These are phyloP conservation scores for Antheraea pernyi DNA, from an alignment of 1,140 invertebrate genomes.

Conservation along the genomic window DNA sequence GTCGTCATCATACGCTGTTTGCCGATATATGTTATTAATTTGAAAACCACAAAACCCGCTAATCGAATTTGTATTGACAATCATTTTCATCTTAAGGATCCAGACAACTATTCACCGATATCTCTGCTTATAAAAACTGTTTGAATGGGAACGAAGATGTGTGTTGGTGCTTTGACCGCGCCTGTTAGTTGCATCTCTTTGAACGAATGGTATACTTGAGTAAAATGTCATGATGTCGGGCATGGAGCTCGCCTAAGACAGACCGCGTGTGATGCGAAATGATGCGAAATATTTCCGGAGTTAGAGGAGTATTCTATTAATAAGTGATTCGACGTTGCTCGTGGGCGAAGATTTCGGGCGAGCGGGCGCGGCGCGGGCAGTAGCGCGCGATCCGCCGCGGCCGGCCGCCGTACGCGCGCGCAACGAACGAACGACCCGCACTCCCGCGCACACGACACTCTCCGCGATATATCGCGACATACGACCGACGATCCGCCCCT, in stretches of 20 bases:
- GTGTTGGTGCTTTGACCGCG: no score
- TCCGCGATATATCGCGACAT: slow-evolving; percentile 49
- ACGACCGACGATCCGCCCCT: slow-evolving; percentile 51
- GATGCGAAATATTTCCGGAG: slow-evolving; percentile 78
- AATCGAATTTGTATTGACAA: background rate
- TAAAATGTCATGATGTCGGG: background rate
- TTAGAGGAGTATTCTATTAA: slow-evolving; percentile 76
- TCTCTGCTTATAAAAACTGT: no score
- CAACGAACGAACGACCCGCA: slow-evolving; percentile 76
- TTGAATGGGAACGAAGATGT: no score
- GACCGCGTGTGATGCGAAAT: slow-evolving; percentile 69
- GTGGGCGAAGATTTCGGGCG: slow-evolving; percentile 74
- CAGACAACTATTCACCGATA: no score
- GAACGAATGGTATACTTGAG: background rate
- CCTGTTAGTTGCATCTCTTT: background rate
- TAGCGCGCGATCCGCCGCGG: slow-evolving; percentile 74
- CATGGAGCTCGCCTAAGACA: background rate
- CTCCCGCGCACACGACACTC: slow-evolving; percentile 59
- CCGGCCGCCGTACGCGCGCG: slow-evolving; percentile 70
- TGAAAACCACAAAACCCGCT: background rate
- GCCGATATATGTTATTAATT: slow-evolving; percentile 11
- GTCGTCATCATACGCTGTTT: slow-evolving; percentile 14
- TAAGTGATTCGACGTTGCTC: slow-evolving; percentile 70
- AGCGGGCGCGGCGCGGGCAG: slow-evolving; percentile 55
- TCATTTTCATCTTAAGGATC: background rate